Percentiles rank a stretch among this genome's conserved stretches.
These are phyloP conservation scores for Cossypha niveicapilla DNA, from an alignment of 2,797 vertebrate species.

Conservation along the genomic window DNA sequence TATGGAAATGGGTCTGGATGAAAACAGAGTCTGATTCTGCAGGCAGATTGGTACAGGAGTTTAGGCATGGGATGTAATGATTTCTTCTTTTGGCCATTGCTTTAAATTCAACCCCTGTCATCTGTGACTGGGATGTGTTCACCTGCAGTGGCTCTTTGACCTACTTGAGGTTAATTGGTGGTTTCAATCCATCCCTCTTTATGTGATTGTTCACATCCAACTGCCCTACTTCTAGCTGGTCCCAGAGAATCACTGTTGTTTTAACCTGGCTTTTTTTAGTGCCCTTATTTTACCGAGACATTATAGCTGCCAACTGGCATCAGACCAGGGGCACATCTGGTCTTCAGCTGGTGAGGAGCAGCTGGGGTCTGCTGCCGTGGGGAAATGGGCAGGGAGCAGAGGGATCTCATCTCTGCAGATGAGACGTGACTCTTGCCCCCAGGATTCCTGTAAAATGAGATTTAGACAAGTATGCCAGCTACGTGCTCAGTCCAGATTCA, in stretches of 20 bases:
- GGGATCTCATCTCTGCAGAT: neutral
- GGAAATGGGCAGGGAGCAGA: neutral
- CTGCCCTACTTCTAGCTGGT: neutral
- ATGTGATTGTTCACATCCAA: neutral
- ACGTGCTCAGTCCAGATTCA: neutral
- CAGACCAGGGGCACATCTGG: neutral
- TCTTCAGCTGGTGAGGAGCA: neutral
- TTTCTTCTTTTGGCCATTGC: neutral
- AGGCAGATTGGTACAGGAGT: neutral
- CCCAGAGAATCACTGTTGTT: neutral
- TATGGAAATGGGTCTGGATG: neutral
- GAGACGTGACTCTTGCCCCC: neutral
- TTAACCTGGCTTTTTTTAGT: neutral
- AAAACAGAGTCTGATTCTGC: neutral
- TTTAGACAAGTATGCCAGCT: neutral
- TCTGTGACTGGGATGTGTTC: neutral
- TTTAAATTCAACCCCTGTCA: constrained; percentile 27
- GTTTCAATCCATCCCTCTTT: neutral
- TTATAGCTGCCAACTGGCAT: neutral
- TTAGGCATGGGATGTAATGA: neutral
- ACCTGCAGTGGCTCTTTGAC: constrained; percentile 5
- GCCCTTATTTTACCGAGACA: neutral
- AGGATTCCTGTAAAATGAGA: neutral
- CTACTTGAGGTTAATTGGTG: constrained; percentile 40
- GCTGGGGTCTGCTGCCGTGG: neutral